Evolutionary conservation across 2,888 invertebrate species (phyloP), one percentile per base, ranked within the genome.

Genomic region (Aphrophora alni): DNA sequence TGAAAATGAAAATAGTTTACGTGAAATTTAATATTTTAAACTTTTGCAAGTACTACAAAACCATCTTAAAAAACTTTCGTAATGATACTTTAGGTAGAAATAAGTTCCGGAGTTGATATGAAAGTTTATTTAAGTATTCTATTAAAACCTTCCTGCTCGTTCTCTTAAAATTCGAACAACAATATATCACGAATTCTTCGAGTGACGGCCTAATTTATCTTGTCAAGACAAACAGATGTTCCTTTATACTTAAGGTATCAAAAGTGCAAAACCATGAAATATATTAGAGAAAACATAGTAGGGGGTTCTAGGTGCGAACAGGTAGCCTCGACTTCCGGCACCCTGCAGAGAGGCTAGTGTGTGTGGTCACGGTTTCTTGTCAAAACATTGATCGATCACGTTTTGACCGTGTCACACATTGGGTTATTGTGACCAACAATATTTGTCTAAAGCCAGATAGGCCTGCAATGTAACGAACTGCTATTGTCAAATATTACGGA

Each of bases 381-480:
- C 59, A 21, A 59, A 59, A 59, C 59, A 59, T 21, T 59, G 59
- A 59, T 59, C 10, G 59, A 59, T 59, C 59, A 59, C 59, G 59
- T 59, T 59, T 59, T 21, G 21, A 21, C 59, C 59, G 4, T 59
- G 59, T 59, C 59, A 59, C 59, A 59, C 21, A 21, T 59, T 21
- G 59, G 59, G n/a, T n/a, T n/a, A n/a, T n/a, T n/a, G n/a, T n/a
- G 59, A 59, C 59, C 59, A 59, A 59, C 59, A 59, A 59, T 59
- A 59, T 59, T 59, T 59, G 59, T 59, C 59, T 59, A 59, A 59
- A 59, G 59, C 10, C 21, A 59, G 59, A 59, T 59, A 59, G 59
- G 59, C 59, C 21, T 59, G 21, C 59, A 59, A 21, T 59, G 59
- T 59, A 59, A 59, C 59, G 59, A 59, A 59, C 59, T 59, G 59